phyloP scores from a whole-genome alignment of 2,113 vertebrate genomes.

The Arenaria interpres region DNA sequence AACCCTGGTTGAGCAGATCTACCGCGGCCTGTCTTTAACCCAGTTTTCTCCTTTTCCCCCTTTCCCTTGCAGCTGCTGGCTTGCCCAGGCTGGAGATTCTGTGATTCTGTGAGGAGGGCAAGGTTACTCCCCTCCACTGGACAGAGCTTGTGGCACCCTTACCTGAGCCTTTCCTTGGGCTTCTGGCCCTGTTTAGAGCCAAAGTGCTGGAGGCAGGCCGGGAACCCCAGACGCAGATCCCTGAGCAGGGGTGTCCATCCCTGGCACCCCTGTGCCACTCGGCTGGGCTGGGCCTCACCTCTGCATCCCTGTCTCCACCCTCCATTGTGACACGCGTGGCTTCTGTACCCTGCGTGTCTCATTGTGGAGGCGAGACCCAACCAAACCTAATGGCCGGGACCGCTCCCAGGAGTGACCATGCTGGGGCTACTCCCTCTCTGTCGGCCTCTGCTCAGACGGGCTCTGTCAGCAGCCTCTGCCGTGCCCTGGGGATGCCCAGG shows the following conservation, averaged over 20 bases:
- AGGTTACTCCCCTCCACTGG: not conserved
- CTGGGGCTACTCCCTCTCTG: not conserved
- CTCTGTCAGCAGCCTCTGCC: not conserved
- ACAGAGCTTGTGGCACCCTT: accelerated
- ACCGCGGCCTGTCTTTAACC: not conserved
- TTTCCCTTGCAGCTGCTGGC: not conserved
- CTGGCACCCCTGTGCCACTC: not conserved
- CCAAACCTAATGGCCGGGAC: not conserved
- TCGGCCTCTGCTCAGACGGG: not conserved
- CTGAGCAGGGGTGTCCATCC: not conserved
- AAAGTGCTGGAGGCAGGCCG: not conserved
- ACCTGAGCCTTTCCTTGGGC: not conserved
- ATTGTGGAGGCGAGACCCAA: not conserved
- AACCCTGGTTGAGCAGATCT: not conserved
- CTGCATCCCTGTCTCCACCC: not conserved
- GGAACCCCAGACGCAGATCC: not conserved
- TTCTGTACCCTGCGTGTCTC: not conserved
- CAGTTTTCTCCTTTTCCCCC: not conserved
- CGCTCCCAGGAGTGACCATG: not conserved
- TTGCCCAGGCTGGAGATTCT: not conserved
- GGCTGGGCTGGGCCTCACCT: accelerated
- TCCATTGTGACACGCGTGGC: accelerated
- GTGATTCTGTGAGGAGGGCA: not conserved
- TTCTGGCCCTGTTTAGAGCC: not conserved
- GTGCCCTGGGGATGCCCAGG: accelerated